A percentile compares a stretch with the other conserved stretches of the same genome.
These are phyloP conservation scores for Addax nasomaculatus DNA, from an alignment of 2,113 vertebrate genomes.

Conservation along the genomic window DNA sequence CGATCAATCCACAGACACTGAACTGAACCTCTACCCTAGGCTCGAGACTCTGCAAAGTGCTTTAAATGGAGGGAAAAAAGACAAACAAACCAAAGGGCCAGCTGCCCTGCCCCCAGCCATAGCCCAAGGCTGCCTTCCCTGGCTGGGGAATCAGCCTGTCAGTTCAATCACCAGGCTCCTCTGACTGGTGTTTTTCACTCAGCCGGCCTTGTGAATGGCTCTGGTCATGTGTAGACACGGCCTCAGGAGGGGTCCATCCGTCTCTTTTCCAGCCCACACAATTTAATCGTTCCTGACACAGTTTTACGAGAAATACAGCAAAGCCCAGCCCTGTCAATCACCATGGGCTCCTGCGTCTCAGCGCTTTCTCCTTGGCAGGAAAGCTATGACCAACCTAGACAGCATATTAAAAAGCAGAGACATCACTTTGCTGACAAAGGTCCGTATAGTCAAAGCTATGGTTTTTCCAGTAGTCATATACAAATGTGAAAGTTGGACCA, in stretches of 20 bases:
- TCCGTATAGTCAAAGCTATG: background rate
- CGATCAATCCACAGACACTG: conserved; percentile 56
- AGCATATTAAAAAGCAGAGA: background rate
- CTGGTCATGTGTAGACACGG: background rate
- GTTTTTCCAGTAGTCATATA: background rate
- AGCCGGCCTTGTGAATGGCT: background rate
- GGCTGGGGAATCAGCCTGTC: conserved; percentile 50
- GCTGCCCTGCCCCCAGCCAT: background rate
- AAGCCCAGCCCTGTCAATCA: conserved; percentile 27
- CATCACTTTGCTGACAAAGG: background rate
- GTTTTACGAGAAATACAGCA: conserved; percentile 27
- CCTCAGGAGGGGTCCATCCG: background rate
- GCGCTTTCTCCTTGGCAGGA: background rate
- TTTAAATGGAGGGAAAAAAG: conserved; percentile 27
- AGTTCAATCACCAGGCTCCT: conserved; percentile 1
- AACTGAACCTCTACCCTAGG: conserved; percentile 42
- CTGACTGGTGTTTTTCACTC: conserved; percentile 32
- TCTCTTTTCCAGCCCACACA: background rate
- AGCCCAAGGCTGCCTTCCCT: conserved; percentile 49
- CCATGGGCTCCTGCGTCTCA: background rate
- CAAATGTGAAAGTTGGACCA: background rate
- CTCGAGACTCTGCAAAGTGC: conserved; percentile 42
- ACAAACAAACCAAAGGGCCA: background rate
- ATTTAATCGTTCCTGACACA: conserved; percentile 44
- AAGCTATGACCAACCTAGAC: background rate